These are phyloP conservation scores for Chrysogorgia sp. DNA, from an alignment of 92 coral and sea anemone genomes.

Conservation along the genomic window DNA sequence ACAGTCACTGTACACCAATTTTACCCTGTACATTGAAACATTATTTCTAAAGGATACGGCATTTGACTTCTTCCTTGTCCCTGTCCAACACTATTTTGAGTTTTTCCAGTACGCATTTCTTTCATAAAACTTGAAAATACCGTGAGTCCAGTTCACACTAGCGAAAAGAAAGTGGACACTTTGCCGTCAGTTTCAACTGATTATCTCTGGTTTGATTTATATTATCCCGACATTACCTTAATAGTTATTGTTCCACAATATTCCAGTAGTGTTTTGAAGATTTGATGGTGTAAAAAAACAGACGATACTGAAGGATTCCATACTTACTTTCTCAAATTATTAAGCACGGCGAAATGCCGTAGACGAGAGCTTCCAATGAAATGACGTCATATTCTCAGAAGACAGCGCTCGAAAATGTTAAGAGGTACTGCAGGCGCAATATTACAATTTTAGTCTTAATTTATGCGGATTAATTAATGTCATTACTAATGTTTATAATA, in stretches of 20 bases:
- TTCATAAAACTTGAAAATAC: not conserved
- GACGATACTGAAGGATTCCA: conserved; percentile 38
- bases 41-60: conserved; percentile 33
- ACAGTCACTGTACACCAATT: not conserved
- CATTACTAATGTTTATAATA: too few relatives aligned
- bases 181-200: not conserved
- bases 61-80: conserved; percentile 20
- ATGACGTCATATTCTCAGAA: conserved; percentile 52
- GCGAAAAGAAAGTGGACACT: not conserved
- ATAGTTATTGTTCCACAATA: conserved; percentile 26
- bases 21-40: not conserved
- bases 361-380: conserved; percentile 18
- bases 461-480: too few relatives aligned
- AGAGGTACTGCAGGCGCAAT: too few relatives aligned
- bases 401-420: not conserved
- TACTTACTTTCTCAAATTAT: not conserved
- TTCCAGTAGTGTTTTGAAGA: not conserved
- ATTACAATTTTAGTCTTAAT: not conserved
- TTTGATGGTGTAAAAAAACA: conserved; percentile 12
- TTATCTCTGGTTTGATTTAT: conserved; percentile 14
- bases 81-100: conserved; percentile 1
- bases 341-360: conserved; percentile 13
- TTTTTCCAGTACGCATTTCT: conserved; percentile 3
- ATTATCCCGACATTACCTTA: not conserved
- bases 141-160: conserved; percentile 4